Evolutionary conservation across 2,797 vertebrate genomes (phyloP).

Genomic region (Ctenochaetus hawaiiensis): DNA sequence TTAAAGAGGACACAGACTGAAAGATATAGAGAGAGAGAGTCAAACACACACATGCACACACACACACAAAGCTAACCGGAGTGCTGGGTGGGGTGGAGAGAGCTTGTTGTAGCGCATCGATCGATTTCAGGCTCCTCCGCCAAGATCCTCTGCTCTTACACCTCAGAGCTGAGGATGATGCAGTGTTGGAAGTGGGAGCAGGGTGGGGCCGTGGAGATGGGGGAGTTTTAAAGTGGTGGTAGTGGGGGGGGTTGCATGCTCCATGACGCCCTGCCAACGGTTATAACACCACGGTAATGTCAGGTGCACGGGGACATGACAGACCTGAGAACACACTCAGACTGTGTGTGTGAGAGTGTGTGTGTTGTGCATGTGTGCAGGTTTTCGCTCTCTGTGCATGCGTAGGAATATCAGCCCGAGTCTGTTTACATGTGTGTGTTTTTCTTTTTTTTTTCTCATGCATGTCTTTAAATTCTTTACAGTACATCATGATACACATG

Average conservation of each 20-base stretch:
- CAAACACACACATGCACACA: conserved; percentile 42
- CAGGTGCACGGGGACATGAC: conserved; percentile 75
- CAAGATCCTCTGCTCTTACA: conserved; percentile 71
- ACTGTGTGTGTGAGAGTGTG: conserved; percentile 26
- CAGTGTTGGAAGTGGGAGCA: conserved; percentile 48
- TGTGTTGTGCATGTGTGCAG: conserved; percentile 20
- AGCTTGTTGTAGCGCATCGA: conserved; percentile 66
- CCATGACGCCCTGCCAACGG: conserved; percentile 79
- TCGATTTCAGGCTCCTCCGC: conserved; percentile 79
- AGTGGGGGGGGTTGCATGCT: conserved; percentile 32
- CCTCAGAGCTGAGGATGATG: conserved; percentile 77
- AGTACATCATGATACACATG: conserved; percentile 63
- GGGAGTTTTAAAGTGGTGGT: conserved; percentile 29
- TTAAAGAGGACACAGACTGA: conserved; percentile 68
- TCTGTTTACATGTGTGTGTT: conserved; percentile 39
- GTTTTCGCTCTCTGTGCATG: conserved; percentile 24
- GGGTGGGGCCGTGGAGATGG: conserved; percentile 10
- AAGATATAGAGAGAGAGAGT: conserved; percentile 31
- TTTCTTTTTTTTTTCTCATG: conserved; percentile 13
- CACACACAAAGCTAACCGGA: conserved; percentile 41
- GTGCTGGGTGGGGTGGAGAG: conserved; percentile 25
- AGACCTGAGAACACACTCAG: conserved; percentile 61
- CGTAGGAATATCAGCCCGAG: conserved; percentile 4
- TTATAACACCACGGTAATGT: conserved; percentile 85
- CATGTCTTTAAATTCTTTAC: conserved; percentile 41